Conservation (phyloP, 2,113 vertebrate genomes). For the Chrysemys picta region DNA sequence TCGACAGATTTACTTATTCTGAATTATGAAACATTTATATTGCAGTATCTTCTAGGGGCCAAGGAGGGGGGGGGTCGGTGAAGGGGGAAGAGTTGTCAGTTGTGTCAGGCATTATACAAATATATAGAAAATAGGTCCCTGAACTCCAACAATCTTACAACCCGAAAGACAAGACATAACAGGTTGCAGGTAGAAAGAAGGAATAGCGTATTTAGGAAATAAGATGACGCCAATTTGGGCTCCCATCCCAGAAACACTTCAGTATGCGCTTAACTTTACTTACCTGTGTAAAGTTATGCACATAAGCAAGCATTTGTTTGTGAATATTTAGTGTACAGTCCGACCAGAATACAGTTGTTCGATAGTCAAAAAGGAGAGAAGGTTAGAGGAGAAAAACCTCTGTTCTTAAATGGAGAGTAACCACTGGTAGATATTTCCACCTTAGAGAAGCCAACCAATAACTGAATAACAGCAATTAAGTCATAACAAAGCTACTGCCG, state of each 20-base stretch:
- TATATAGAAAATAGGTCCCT: accelerated
- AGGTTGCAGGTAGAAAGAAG: background rate
- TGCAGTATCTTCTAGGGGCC: background rate
- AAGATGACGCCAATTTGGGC: background rate
- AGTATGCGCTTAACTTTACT: background rate
- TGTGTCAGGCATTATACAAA: background rate
- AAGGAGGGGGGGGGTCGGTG: background rate
- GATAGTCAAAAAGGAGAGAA: background rate
- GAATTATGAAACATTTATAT: background rate
- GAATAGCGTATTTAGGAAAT: background rate
- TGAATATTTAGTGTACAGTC: background rate
- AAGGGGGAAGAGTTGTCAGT: no score
- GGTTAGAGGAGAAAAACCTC: background rate
- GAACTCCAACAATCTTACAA: background rate
- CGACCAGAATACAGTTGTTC: background rate
- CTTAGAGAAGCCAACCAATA: background rate
- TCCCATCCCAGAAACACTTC: background rate
- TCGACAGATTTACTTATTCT: background rate
- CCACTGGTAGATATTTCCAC: background rate
- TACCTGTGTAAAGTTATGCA: background rate
- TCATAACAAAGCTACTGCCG: background rate
- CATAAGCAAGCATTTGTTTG: background rate
- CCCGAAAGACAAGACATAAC: background rate
- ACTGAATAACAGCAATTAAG: no score
- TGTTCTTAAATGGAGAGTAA: background rate